Conservation (phyloP, 2,797 vertebrate genomes). For the Onychomys torridus region DNA sequence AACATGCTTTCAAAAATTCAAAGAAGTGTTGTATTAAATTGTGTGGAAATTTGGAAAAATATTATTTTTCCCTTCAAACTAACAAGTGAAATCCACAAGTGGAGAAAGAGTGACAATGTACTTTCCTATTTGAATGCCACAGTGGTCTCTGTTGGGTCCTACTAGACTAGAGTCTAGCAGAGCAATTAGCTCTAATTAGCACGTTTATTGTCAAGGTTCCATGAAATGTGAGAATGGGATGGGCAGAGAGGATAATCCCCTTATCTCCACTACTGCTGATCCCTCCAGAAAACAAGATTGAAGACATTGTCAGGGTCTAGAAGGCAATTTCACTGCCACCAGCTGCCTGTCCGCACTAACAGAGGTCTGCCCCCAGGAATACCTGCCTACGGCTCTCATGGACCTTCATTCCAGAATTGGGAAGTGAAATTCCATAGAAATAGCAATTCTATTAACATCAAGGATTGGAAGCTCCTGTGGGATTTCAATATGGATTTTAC, state of each 20-base stretch:
- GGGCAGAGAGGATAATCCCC: slow-evolving; percentile 25
- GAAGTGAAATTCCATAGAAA: neutral
- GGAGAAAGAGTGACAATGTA: neutral
- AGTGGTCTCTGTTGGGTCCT: neutral
- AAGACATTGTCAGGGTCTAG: neutral
- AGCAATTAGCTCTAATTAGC: slow-evolving; percentile 62
- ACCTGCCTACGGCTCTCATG: neutral
- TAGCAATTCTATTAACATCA: neutral
- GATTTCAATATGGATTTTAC: neutral
- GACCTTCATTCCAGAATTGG: neutral
- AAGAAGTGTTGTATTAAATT: neutral
- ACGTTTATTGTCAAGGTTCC: neutral
- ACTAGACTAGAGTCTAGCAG: neutral
- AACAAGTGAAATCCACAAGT: neutral
- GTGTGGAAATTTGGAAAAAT: neutral
- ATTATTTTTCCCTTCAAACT: neutral
- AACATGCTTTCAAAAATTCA: slow-evolving; percentile 26
- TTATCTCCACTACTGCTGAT: slow-evolving; percentile 11
- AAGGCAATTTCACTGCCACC: neutral
- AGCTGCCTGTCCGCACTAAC: accelerated
- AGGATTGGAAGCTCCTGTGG: neutral
- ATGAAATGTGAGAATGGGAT: neutral
- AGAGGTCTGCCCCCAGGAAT: neutral
- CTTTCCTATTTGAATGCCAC: neutral
- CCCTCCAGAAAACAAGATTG: neutral